Base-by-base conservation (phyloP, 2,797 vertebrate species). In the Ataeniobius toweri region DNA sequence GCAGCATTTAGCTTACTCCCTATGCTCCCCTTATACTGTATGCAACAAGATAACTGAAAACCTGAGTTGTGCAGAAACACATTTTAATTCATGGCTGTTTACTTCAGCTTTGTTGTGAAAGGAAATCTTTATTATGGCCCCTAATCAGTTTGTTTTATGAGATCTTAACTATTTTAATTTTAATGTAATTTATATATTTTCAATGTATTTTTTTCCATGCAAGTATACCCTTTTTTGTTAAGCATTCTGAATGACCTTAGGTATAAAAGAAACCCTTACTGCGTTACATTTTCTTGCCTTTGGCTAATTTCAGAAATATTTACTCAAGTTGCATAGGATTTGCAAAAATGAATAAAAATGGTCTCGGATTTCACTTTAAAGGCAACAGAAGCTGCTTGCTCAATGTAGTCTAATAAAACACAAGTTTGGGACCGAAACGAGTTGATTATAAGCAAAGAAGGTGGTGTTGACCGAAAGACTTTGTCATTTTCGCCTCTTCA, bases 401-500 rank as follows among this genome's bases (percentile, higher is more conserved):
- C 28, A 31, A 12, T 59, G 58, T 26, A 59, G 58, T 28, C 6
- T 44, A 10, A 44, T 7, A 44, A 44, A 44, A 7, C 44, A 44
- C 44, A 44, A 44, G 44, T 51, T 51, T 51, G 36, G 24, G 58
- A 16, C 74, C 6, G 81, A 53, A 78, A 71, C 69, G 75, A 71
- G 83, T 85, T 85, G 86, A 93, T 94, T 92, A 94, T 91, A 85
- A 88, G 84, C 74, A 83, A 85, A 78, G 81, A 82, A 80, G 75
- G 83, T 41, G 89, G 68, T 91, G 84, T 89, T 91, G 90, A 94
- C 89, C 93, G 84, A 79, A 83, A 89, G 87, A 72, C 80, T 89
- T 74, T 88, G 55, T 67, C 78, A 85, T 74, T 79, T 76, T 28
- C 74, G 75, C 75, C 70, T 16, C 0, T 36, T 31, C 12, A 56